A percentile compares a stretch with the other conserved stretches of the same genome.
phyloP scores from a whole-genome alignment of 2,113 vertebrate genomes.

The Phaethornis superciliosus region DNA sequence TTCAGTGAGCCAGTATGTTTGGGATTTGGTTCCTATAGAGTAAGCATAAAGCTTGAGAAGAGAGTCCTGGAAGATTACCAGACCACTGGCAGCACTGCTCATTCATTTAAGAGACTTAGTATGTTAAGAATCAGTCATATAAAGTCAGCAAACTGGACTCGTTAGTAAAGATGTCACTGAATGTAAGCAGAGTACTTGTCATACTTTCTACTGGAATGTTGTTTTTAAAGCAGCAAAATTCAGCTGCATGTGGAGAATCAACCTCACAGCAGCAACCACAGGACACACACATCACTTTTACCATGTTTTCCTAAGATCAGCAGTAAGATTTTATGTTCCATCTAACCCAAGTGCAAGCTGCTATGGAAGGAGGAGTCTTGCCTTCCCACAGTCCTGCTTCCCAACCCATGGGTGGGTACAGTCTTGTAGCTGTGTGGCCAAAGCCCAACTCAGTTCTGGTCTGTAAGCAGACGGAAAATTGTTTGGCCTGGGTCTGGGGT shows the following conservation, averaged over 20 bases:
- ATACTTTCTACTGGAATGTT: background rate
- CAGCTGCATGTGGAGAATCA: background rate
- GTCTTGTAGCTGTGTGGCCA: background rate
- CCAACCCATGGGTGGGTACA: background rate
- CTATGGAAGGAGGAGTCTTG: background rate
- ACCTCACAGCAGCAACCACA: background rate
- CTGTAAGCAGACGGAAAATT: background rate
- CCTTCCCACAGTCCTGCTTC: background rate
- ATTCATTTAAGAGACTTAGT: background rate
- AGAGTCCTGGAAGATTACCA: background rate
- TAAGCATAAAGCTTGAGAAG: background rate
- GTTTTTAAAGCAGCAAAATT: background rate
- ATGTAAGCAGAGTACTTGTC: background rate
- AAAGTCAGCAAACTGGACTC: background rate
- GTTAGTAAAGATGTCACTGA: background rate
- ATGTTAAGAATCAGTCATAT: background rate
- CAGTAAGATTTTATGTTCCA: background rate
- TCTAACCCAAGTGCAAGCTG: background rate
- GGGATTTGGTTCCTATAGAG: background rate
- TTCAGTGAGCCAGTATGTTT: background rate
- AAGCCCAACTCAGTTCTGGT: background rate
- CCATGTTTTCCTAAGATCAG: background rate
- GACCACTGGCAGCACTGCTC: background rate
- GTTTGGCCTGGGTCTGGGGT: background rate
- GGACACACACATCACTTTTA: background rate